A percentile compares a stretch with the other conserved stretches of the same genome.
Evolutionary conservation across 2,888 invertebrate genomes (phyloP).

Genomic region (Thymelicus sylvestris): DNA sequence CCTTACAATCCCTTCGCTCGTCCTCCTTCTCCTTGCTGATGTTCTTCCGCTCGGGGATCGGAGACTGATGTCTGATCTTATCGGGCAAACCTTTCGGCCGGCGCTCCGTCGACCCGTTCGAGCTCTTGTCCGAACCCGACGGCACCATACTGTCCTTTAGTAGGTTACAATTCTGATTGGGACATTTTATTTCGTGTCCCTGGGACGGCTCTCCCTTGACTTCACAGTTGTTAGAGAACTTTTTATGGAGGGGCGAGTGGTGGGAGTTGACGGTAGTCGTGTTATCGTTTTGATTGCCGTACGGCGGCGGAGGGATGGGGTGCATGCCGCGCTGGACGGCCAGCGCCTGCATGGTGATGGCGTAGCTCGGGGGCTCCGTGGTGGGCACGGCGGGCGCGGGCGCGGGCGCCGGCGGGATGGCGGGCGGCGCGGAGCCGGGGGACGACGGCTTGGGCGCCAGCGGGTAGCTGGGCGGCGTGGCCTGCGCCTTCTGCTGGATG

Average conservation of each 20-base stretch:
- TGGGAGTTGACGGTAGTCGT: conserved; percentile 72
- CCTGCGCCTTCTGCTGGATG: conserved; percentile 90
- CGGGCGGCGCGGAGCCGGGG: conserved; percentile 77
- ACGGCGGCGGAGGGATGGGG: conserved; percentile 89
- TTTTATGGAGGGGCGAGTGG: conserved; percentile 88
- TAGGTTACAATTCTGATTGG: conserved; percentile 79
- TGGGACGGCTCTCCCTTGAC: conserved; percentile 82
- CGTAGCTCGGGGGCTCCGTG: conserved; percentile 96
- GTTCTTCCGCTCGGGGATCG: conserved; percentile 96
- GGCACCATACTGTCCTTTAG: conserved; percentile 79
- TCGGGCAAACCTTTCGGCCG: conserved; percentile 79
- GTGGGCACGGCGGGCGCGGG: conserved; percentile 87
- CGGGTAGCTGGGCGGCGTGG: conserved; percentile 79
- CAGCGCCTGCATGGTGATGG: conserved; percentile 94
- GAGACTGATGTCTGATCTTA: conserved; percentile 96
- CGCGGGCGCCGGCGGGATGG: conserved; percentile 66
- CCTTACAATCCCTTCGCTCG: conserved; percentile 95
- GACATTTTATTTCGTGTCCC: conserved; percentile 81
- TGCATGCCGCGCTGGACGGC: conserved; percentile 89
- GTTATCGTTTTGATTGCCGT: conserved; percentile 78
- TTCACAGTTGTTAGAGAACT: conserved; percentile 86
- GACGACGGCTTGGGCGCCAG: conserved; percentile 82
- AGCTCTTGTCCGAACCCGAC: conserved; percentile 84
- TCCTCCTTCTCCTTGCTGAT: conserved; percentile 95
- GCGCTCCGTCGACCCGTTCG: conserved; percentile 79